A percentile compares a stretch with the other conserved stretches of the same genome.
Conservation (phyloP, 2,888 invertebrate species). For the Agrotis clavis region DNA sequence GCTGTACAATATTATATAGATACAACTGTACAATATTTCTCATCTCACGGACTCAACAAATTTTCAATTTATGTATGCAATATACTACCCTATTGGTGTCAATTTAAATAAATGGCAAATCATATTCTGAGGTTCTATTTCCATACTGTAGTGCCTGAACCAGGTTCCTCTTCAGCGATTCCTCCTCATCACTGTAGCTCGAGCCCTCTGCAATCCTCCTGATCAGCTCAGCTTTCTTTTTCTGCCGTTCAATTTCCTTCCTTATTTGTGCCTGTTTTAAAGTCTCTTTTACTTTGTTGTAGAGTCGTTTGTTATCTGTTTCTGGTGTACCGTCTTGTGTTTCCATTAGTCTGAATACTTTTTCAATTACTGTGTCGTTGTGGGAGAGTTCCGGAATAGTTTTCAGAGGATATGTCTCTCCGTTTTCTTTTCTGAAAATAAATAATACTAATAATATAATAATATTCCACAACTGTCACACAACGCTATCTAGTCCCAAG, state of each 20-base stretch:
- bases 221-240: slow-evolving; percentile 1
- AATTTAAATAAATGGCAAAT: no score
- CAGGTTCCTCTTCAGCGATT: slow-evolving; percentile 20
- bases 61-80: no score
- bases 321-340: background rate
- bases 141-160: slow-evolving; percentile 14
- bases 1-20: no score
- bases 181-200: slow-evolving; percentile 48
- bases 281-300: background rate
- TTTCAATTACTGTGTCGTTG: background rate
- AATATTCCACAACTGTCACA: no score
- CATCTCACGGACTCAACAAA: no score
- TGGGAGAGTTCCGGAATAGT: no score
- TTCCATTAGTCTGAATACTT: background rate
- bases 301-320: background rate
- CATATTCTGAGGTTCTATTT: background rate
- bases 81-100: no score
- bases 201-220: slow-evolving; percentile 34
- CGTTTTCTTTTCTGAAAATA: no score
- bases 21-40: no score
- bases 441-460: no score
- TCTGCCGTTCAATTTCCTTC: background rate
- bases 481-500: no score
- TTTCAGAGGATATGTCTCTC: no score
- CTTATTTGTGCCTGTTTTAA: slow-evolving; percentile 6